Evolutionary conservation across 1,140 invertebrate species (phyloP).

Genomic region (Drosophila parabipectinata): DNA sequence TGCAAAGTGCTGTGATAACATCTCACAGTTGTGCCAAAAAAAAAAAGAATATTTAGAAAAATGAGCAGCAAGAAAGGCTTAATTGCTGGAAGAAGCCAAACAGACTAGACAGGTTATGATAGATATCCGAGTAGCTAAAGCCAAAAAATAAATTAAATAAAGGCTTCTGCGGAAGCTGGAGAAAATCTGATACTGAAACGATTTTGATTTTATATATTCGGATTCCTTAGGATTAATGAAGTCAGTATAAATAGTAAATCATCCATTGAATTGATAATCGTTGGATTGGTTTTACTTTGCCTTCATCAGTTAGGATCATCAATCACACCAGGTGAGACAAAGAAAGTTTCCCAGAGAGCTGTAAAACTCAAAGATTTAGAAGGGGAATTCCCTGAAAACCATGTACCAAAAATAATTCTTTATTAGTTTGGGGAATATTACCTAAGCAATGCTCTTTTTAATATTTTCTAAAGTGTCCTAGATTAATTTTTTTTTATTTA

Average conservation of each 20-base stretch:
- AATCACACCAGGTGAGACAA: conserved; percentile 34
- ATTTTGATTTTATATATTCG: conserved; percentile 10
- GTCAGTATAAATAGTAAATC: conserved; percentile 36
- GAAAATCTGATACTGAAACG: conserved; percentile 13
- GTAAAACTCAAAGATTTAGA: not conserved
- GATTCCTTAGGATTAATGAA: conserved; percentile 18
- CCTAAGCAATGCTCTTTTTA: not conserved
- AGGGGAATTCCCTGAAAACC: conserved; percentile 22
- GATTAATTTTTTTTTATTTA: not conserved
- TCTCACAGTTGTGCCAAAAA: conserved; percentile 47
- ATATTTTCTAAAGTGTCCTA: not conserved
- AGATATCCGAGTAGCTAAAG: conserved; percentile 18
- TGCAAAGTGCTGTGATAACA: conserved; percentile 58
- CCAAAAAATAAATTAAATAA: not conserved
- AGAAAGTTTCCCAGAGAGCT: conserved; percentile 34
- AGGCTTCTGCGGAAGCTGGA: conserved; percentile 28
- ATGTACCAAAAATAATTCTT: not conserved
- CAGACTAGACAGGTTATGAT: conserved; percentile 42
- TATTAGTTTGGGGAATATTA: not conserved
- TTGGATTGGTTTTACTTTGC: conserved; percentile 39
- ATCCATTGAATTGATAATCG: conserved; percentile 32
- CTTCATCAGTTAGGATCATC: conserved; percentile 34
- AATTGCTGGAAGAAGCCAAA: conserved; percentile 29
- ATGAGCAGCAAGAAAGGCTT: conserved; percentile 43
- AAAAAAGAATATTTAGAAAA: conserved; percentile 36